Conservation (phyloP, 2,888 invertebrate genomes). For the Cryptocheilus praepositus region DNA sequence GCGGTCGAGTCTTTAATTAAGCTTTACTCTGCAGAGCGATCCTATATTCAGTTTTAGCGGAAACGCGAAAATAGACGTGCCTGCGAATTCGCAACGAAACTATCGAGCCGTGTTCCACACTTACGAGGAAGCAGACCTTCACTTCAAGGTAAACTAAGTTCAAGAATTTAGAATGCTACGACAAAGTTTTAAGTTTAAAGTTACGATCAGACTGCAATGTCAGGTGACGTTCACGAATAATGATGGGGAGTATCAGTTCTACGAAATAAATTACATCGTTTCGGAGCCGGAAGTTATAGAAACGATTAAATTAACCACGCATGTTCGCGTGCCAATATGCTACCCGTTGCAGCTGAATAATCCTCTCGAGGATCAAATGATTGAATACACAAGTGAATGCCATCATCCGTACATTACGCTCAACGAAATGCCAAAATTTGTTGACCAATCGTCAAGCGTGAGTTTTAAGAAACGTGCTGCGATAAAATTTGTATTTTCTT, state of each 20-base stretch:
- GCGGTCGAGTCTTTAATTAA: background rate
- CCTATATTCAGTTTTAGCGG: conserved; percentile 50
- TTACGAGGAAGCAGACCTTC: conserved; percentile 50
- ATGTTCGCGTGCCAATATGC: conserved; percentile 44
- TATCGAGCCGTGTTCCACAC: conserved; percentile 54
- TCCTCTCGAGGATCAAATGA: conserved; percentile 41
- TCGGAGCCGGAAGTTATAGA: conserved; percentile 54
- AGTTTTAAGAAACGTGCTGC: conserved; percentile 12
- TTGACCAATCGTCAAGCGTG: conserved; percentile 46
- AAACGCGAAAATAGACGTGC: conserved; percentile 52
- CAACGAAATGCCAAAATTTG: conserved; percentile 36
- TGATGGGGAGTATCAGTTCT: conserved; percentile 57
- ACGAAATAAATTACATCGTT: conserved; percentile 60
- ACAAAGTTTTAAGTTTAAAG: too few relatives aligned
- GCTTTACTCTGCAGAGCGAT: conserved; percentile 18
- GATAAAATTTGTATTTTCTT: background rate
- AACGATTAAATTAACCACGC: conserved; percentile 54
- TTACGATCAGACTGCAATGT: background rate
- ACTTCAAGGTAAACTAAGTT: conserved; percentile 53
- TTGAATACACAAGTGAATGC: conserved; percentile 47
- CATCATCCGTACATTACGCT: conserved; percentile 47
- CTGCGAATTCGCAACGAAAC: conserved; percentile 52
- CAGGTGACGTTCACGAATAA: conserved; percentile 58
- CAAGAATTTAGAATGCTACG: too few relatives aligned
- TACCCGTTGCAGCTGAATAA: conserved; percentile 55